Percentiles rank a stretch among this genome's conserved stretches.
phyloP scores from a whole-genome alignment of 2,888 invertebrate genomes.

The Serrognathus titanus region DNA sequence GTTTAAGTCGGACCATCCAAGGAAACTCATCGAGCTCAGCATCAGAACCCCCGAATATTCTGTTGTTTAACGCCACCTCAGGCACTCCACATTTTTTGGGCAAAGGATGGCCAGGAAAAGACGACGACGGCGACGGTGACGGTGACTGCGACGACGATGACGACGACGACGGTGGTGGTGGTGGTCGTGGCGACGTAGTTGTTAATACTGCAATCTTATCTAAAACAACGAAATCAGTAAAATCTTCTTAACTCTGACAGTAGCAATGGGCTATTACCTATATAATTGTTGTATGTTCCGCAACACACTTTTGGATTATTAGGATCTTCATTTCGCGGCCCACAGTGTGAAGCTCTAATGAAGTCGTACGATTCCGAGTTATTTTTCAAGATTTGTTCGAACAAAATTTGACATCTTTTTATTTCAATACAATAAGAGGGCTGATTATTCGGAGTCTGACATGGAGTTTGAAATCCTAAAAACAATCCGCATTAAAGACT shows the following conservation, averaged over 20 bases:
- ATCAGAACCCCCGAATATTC: slow-evolving; percentile 47
- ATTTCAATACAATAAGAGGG: slow-evolving; percentile 48
- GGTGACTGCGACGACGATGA: neutral
- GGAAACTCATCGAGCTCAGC: slow-evolving; percentile 55
- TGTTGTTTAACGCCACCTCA: slow-evolving; percentile 23
- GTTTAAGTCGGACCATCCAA: slow-evolving; percentile 54
- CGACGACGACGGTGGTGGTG: neutral
- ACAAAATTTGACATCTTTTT: slow-evolving; percentile 43
- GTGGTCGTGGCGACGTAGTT: neutral
- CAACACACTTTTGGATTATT: slow-evolving; percentile 40
- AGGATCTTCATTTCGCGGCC: slow-evolving; percentile 30
- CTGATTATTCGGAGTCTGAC: slow-evolving; percentile 46
- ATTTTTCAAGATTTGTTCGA: slow-evolving; percentile 33
- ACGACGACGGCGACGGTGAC: neutral
- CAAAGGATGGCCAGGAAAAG: neutral
- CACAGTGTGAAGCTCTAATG: slow-evolving; percentile 35
- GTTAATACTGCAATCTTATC: neutral
- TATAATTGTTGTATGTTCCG: slow-evolving; percentile 26
- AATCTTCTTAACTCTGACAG: neutral
- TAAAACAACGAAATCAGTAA: neutral
- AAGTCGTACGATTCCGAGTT: slow-evolving; percentile 32
- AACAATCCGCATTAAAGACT: neutral
- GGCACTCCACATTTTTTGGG: slow-evolving; percentile 38
- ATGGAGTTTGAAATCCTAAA: slow-evolving; percentile 39
- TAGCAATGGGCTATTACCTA: neutral